These are phyloP conservation scores for Darevskia mixta DNA, from an alignment of 2,797 vertebrate genomes.

Conservation along the genomic window DNA sequence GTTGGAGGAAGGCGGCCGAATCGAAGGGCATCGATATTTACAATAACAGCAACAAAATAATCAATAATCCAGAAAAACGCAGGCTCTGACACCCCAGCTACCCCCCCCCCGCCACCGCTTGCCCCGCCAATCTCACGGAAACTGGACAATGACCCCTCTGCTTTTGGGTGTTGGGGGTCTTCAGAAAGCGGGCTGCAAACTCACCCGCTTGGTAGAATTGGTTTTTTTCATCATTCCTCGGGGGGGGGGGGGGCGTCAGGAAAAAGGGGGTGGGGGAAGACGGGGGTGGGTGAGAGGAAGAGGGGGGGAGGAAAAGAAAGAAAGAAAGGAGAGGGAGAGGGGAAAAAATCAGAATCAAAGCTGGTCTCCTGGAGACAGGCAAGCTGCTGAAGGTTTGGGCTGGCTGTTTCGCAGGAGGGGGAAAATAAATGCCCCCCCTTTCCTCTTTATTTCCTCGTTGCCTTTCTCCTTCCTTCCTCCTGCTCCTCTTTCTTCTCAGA, in stretches of 20 bases:
- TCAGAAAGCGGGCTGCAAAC: not conserved
- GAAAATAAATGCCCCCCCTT: not conserved
- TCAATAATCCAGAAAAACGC: not conserved
- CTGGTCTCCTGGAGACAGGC: not conserved
- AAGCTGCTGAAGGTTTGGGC: not conserved
- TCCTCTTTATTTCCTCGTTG: too few species aligned
- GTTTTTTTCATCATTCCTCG: constrained; percentile 87
- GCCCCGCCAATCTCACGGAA: not conserved
- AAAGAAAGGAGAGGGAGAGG: not conserved
- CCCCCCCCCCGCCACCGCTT: not conserved
- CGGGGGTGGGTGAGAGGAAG: not conserved
- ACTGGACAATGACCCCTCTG: not conserved
- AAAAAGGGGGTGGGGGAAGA: not conserved
- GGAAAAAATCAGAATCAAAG: not conserved
- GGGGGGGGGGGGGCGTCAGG: constrained; percentile 24
- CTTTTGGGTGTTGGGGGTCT: rapidly evolving
- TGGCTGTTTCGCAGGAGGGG: constrained; percentile 33
- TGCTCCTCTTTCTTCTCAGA: not conserved
- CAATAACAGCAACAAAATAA: not conserved
- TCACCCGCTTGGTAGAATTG: constrained; percentile 87
- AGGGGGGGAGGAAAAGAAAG: not conserved
- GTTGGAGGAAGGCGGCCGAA: not conserved
- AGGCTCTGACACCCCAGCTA: not conserved
- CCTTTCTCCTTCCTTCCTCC: not conserved
- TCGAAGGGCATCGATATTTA: not conserved